Percentiles rank a stretch among this genome's conserved stretches.
These are phyloP conservation scores for Palythoa heliodiscus DNA, from an alignment of 92 coral and sea anemone species.

Conservation along the genomic window DNA sequence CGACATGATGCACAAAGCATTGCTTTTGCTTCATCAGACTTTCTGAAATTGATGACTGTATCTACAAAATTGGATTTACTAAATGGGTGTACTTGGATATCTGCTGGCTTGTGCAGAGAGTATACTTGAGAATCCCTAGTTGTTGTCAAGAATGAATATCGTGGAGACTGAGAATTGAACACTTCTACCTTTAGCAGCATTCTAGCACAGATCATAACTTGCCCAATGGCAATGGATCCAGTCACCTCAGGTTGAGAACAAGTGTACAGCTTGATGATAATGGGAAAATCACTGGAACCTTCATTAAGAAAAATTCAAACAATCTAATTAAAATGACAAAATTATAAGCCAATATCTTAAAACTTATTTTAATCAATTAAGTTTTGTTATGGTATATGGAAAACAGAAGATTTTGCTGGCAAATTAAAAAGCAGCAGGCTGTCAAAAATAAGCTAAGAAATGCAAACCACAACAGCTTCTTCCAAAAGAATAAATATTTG, in stretches of 20 bases:
- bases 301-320: not conserved
- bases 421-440: not conserved
- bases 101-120: slow-evolving; percentile 41
- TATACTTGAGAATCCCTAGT: slow-evolving; percentile 58
- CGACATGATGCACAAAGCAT: slow-evolving; percentile 45
- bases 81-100: slow-evolving; percentile 51
- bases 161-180: slow-evolving; percentile 32
- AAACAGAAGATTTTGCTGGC: not conserved
- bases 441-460: too few relatives aligned
- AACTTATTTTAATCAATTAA: too few relatives aligned
- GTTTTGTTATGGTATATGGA: too few relatives aligned
- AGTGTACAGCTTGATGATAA: slow-evolving; percentile 59
- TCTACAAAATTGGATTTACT: slow-evolving; percentile 7
- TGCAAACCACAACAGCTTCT: too few relatives aligned
- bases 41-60: slow-evolving; percentile 49
- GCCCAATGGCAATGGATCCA: slow-evolving; percentile 55
- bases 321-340: not conserved
- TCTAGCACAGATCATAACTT: slow-evolving; percentile 56
- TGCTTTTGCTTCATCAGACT: slow-evolving; percentile 53
- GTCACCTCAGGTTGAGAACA: slow-evolving; percentile 56
- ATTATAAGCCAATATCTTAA: not conserved
- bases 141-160: slow-evolving; percentile 42
- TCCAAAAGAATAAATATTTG: too few relatives aligned
- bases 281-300: slow-evolving; percentile 54
- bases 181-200: slow-evolving; percentile 55